Evolutionary conservation across 2,888 invertebrate species (phyloP).

Genomic region (Eremobia ochroleuca): DNA sequence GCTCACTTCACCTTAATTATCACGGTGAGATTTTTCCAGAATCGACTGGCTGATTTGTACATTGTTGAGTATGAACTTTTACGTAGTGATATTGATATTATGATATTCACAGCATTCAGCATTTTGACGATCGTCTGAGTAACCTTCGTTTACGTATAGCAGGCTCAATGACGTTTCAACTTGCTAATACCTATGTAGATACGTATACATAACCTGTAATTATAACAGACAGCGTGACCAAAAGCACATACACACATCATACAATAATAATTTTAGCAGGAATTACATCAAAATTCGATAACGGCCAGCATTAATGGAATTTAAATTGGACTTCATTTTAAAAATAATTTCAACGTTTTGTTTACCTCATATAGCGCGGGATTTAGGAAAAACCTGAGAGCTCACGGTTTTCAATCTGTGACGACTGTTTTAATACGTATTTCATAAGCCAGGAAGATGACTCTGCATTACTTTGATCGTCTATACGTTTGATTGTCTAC

Average conservation of each 20-base stretch:
- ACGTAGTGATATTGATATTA: too few relatives aligned
- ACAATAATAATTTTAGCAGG: background rate
- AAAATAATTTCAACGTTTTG: background rate
- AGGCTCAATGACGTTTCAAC: constrained; percentile 1
- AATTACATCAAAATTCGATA: constrained; percentile 38
- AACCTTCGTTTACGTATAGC: background rate
- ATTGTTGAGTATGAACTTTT: background rate
- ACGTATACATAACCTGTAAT: background rate
- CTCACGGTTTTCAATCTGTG: constrained; percentile 9
- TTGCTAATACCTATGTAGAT: background rate
- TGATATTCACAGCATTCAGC: too few relatives aligned
- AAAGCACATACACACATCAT: background rate
- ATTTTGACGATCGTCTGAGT: background rate
- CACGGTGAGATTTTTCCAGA: too few relatives aligned
- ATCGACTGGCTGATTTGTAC: background rate
- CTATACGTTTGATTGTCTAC: background rate
- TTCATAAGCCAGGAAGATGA: constrained; percentile 1
- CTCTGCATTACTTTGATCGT: constrained; percentile 1
- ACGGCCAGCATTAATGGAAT: constrained; percentile 10
- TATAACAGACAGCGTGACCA: constrained; percentile 6
- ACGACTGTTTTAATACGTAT: background rate
- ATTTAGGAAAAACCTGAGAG: constrained; percentile 18
- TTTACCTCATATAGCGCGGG: background rate
- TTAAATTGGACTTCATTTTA: background rate
- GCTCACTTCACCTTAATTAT: too few relatives aligned